Evolutionary conservation across 2,888 invertebrate species (phyloP), one percentile per base, ranked within the genome.

Genomic region (Chirona hameri): DNA sequence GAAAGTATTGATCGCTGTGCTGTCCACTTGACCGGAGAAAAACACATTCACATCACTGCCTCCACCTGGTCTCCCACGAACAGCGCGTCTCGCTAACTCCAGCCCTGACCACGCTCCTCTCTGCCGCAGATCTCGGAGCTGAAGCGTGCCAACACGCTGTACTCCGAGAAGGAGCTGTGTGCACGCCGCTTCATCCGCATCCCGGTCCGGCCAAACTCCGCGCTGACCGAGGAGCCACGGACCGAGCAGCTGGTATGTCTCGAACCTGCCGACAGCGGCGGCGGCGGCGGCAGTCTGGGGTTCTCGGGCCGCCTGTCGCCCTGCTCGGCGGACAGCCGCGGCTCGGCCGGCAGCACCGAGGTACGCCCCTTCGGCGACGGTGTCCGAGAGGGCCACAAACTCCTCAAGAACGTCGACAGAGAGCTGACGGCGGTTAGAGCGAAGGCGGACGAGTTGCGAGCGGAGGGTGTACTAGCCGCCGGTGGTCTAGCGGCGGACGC

Each of bases 101-200:
- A 14, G 57, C 57, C 18, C 57, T 57, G 57, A 57, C 21, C 21
- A 21, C 0, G 57, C 57, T 18, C 21, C 57, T 7, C 21, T 24
- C 21, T 31, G 0, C 12, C 10, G 3, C 79, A 79, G 79, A 24
- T 79, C 14, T 1, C 48, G 14, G 79, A 79, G 52, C 52, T 79
- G 18, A 79, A 79, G 79, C 79, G 79, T 4, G 52, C 27, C 52
- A 79, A 79, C 79, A 27, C 27, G n/a, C n/a, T 79, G 27, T 79
- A 46, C 79, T n/a, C 79, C n/a, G 79, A 79, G n/a, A 79, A 79
- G 48, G 79, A 79, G 79, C 52, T 79, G 79, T 52, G 18, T 52
- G 52, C 79, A 52, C 79, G 79, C 52, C 79, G 79, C 48, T 79
- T n/a, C 48, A 21, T 79, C 24, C 10, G 18, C 12, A 18, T 79